These are phyloP conservation scores for Blastomussa wellsi DNA, from an alignment of 92 coral and sea anemone genomes.

Conservation along the genomic window DNA sequence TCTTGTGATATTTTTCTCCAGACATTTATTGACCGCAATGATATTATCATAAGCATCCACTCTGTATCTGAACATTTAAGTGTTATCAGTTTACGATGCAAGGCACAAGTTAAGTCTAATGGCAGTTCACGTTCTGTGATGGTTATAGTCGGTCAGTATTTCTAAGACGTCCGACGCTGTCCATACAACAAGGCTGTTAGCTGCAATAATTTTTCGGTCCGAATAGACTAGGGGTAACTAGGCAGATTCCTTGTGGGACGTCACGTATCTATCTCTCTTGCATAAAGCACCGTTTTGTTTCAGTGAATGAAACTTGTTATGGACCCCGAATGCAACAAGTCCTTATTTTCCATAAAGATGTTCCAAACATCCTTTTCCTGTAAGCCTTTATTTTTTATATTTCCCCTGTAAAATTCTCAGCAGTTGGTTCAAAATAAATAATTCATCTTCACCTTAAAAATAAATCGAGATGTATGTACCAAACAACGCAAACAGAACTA, in stretches of 20 bases:
- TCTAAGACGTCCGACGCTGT: not conserved
- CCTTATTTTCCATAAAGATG: not conserved
- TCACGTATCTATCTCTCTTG: too few species aligned
- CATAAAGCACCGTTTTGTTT: too few species aligned
- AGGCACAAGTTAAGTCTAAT: too few species aligned
- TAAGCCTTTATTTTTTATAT: not conserved
- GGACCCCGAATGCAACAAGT: not conserved
- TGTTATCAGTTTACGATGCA: too few species aligned
- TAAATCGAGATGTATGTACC: not conserved
- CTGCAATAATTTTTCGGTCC: not conserved
- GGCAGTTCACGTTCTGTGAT: not conserved
- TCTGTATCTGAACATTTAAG: not conserved
- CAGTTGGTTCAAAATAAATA: not conserved
- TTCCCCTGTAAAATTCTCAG: not conserved
- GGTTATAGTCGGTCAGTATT: not conserved
- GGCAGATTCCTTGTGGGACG: too few species aligned
- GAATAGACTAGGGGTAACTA: too few species aligned
- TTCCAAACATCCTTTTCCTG: not conserved
- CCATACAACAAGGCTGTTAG: not conserved
- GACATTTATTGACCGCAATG: not conserved
- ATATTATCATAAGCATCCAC: not conserved
- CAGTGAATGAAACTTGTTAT: not conserved
- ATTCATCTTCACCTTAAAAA: not conserved
- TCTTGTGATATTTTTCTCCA: conserved; percentile 5
- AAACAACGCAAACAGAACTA: not conserved